Evolutionary conservation across 2,888 invertebrate genomes (phyloP).

Genomic region (Aphodius granarius): DNA sequence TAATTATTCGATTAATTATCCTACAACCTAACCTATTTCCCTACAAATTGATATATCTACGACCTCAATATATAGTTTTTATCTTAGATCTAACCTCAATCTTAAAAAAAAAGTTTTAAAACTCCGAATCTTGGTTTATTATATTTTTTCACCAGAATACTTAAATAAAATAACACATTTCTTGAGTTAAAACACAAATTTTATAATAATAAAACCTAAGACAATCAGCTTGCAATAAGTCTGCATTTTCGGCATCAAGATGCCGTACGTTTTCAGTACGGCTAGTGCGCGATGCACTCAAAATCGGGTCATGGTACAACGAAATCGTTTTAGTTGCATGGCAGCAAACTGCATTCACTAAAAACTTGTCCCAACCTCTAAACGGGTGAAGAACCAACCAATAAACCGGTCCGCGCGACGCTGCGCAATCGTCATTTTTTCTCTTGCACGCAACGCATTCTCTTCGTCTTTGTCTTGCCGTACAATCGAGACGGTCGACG

Average conservation of each 20-base stretch:
- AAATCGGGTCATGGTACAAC: slow-evolving; percentile 55
- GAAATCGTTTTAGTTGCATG: slow-evolving; percentile 53
- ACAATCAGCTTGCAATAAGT: not conserved
- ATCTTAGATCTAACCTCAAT: no score
- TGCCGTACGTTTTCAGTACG: slow-evolving; percentile 46
- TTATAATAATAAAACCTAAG: no score
- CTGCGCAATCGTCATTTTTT: slow-evolving; percentile 50
- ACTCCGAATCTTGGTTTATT: no score
- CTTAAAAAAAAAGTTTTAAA: no score
- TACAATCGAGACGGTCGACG: slow-evolving; percentile 35
- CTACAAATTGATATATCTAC: no score
- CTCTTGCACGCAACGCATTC: slow-evolving; percentile 40
- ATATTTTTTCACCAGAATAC: no score
- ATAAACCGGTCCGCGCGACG: slow-evolving; percentile 49
- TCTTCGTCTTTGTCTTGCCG: slow-evolving; percentile 43
- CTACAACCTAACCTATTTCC: no score
- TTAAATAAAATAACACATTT: no score
- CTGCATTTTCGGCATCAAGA: slow-evolving; percentile 27
- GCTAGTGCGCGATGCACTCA: slow-evolving; percentile 49
- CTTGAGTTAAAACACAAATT: no score
- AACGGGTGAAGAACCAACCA: slow-evolving; percentile 50
- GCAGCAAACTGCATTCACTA: slow-evolving; percentile 51
- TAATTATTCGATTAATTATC: no score
- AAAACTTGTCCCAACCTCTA: slow-evolving; percentile 52
- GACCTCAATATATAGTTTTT: no score